phyloP scores from a whole-genome alignment of 2,797 vertebrate species.

The Sebastes flavidus region DNA sequence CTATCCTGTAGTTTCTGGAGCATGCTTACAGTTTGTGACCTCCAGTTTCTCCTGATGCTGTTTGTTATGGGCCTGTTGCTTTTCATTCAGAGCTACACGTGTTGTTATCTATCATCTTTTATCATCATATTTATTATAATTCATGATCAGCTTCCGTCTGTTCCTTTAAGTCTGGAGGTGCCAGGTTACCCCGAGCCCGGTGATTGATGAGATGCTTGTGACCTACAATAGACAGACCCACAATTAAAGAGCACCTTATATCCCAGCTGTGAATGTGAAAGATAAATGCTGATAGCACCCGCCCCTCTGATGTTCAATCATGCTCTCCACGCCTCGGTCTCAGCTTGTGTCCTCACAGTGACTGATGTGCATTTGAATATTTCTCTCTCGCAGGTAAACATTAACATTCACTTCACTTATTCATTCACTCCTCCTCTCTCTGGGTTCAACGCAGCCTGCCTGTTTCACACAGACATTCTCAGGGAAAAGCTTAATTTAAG shows the following conservation, averaged over 20 bases:
- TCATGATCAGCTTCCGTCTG: constrained; percentile 44
- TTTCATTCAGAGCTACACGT: constrained; percentile 13
- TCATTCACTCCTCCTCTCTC: constrained; percentile 33
- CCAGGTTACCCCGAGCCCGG: constrained; percentile 30
- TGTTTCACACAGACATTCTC: constrained; percentile 32
- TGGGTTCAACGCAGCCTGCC: constrained; percentile 28
- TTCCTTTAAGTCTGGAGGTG: constrained; percentile 57
- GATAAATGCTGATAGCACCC: constrained; percentile 71
- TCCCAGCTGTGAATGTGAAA: constrained; percentile 60
- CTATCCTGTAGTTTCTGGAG: background rate
- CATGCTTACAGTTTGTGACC: background rate
- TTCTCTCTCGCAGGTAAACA: constrained; percentile 66
- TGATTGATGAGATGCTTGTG: constrained; percentile 74
- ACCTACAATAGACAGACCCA: constrained; percentile 69
- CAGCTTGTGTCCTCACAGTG: constrained; percentile 63
- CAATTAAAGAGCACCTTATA: constrained; percentile 72
- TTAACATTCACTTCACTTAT: constrained; percentile 60
- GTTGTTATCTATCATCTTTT: constrained; percentile 32
- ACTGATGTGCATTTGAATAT: constrained; percentile 69
- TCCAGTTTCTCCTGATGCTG: constrained; percentile 1
- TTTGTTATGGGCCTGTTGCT: constrained; percentile 4
- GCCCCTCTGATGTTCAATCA: constrained; percentile 69
- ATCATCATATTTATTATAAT: constrained; percentile 62
- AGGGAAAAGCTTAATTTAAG: constrained; percentile 38
- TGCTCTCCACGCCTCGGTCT: constrained; percentile 48